phyloP scores from a whole-genome alignment of 2,113 vertebrate species.

The Myodes glareolus region DNA sequence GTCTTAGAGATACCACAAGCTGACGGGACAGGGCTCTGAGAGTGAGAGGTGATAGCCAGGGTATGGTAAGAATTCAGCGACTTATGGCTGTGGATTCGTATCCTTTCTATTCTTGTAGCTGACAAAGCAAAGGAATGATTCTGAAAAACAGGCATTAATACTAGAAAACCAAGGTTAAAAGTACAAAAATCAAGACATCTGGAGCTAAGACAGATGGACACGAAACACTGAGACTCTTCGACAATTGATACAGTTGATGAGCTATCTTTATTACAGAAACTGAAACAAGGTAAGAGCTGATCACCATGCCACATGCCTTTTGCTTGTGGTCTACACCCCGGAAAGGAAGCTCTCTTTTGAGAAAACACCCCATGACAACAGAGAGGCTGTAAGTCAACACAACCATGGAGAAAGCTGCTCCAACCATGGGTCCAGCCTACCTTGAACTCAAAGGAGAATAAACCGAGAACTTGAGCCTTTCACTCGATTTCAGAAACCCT shows the following conservation, averaged over 20 bases:
- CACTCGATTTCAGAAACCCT: constrained; percentile 4
- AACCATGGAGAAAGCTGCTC: background rate
- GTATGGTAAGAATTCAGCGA: background rate
- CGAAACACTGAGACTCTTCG: background rate
- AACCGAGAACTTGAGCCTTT: background rate
- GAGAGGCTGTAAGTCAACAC: background rate
- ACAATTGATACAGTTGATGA: background rate
- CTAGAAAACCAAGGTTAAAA: constrained; percentile 16
- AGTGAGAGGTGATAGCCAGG: background rate
- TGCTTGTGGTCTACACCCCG: background rate
- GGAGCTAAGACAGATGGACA: background rate
- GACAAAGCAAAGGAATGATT: constrained; percentile 10
- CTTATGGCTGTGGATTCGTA: background rate
- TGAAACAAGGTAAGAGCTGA: background rate
- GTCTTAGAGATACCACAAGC: background rate
- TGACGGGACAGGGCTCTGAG: background rate
- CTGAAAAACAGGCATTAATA: constrained; percentile 20
- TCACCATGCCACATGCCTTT: background rate
- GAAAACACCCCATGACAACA: background rate
- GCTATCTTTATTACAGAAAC: background rate
- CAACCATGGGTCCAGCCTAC: background rate
- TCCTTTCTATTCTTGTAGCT: background rate
- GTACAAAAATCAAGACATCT: constrained; percentile 32
- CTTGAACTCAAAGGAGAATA: background rate
- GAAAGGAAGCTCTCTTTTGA: constrained; percentile 18